These are phyloP conservation scores for Gobius niger DNA, from an alignment of 2,113 vertebrate species.

Conservation along the genomic window DNA sequence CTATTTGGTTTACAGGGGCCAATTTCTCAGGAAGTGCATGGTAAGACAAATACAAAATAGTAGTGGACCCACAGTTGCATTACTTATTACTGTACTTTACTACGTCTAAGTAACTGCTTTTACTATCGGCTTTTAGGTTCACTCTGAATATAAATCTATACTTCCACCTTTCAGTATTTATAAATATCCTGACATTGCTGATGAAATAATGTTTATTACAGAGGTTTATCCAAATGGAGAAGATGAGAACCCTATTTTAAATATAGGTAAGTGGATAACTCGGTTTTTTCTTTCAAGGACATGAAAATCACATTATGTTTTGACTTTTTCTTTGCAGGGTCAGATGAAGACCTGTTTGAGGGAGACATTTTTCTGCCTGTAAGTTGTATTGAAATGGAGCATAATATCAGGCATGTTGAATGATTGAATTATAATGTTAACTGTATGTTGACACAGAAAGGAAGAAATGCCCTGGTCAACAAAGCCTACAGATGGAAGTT, in stretches of 20 bases:
- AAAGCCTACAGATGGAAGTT: conserved; percentile 81
- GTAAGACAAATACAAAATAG: conserved; percentile 46
- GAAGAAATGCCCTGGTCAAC: conserved; percentile 78
- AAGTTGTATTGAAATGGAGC: conserved; percentile 28
- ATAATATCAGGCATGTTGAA: background rate
- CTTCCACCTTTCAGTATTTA: background rate
- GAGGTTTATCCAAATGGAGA: conserved; percentile 67
- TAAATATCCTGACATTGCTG: background rate
- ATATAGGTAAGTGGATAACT: conserved; percentile 57
- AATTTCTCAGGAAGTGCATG: conserved; percentile 38
- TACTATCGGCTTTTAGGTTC: no score
- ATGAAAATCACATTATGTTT: no score
- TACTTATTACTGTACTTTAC: no score
- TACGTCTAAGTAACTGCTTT: no score
- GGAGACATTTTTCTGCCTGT: conserved; percentile 84
- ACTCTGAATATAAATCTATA: no score
- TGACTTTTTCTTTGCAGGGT: conserved; percentile 64
- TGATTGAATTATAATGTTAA: background rate
- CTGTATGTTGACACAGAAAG: conserved; percentile 55
- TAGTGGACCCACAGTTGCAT: no score
- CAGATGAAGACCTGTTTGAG: conserved; percentile 81
- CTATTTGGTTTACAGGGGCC: conserved; percentile 56
- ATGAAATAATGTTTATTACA: conserved; percentile 33
- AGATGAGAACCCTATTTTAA: conserved; percentile 69
- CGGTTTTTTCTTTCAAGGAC: no score